phyloP scores from a whole-genome alignment of 2,113 vertebrate species.

The Gallinago undulata region DNA sequence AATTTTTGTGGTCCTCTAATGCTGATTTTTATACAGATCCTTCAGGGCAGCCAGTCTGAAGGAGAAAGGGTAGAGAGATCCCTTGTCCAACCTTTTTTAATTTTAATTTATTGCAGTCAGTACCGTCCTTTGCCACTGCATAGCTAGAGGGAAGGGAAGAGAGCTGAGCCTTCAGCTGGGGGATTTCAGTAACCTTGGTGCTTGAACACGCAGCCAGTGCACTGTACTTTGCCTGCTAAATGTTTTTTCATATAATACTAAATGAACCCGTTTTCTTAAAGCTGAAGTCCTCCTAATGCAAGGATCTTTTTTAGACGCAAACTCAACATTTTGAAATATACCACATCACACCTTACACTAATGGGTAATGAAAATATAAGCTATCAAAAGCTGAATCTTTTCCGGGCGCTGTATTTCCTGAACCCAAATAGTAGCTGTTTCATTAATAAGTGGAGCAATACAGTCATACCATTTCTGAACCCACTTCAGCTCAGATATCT shows the following conservation, averaged over 20 bases:
- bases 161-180: background rate
- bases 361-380: background rate
- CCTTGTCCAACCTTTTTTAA: background rate
- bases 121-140: slow-evolving; percentile 11
- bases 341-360: background rate
- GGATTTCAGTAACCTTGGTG: slow-evolving; percentile 33
- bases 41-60: background rate
- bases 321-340: background rate
- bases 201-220: background rate
- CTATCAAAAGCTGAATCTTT: background rate
- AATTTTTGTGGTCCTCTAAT: background rate
- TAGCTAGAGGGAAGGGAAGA: slow-evolving; percentile 25
- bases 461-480: background rate
- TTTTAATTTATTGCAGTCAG: slow-evolving; percentile 22
- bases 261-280: background rate
- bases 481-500: background rate
- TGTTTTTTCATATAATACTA: background rate
- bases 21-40: background rate
- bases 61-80: background rate
- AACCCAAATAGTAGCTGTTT: background rate
- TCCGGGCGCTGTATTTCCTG: background rate
- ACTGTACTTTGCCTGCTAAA: background rate
- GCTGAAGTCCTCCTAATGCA: background rate
- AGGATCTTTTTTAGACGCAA: background rate
- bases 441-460: background rate